Evolutionary conservation across 2,888 invertebrate species (phyloP).

Genomic region (Agonopterix alstromeriana): DNA sequence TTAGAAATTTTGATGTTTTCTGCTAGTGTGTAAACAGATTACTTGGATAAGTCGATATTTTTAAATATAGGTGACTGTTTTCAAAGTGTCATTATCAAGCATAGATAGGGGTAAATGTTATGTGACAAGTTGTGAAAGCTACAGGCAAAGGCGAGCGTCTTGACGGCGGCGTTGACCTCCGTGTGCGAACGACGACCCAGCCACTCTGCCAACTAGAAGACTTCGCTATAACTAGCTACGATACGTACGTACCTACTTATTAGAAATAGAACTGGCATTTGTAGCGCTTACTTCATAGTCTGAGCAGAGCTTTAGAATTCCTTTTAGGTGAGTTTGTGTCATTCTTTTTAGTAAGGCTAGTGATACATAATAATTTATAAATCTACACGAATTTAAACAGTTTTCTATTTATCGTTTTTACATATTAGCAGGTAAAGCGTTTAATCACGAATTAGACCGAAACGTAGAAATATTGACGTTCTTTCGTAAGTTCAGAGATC

Average conservation of each 20-base stretch:
- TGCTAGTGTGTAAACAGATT: not conserved
- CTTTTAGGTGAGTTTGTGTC: too few species aligned
- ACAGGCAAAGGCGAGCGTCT: constrained; percentile 5
- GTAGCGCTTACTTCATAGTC: not conserved
- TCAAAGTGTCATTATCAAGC: too few species aligned
- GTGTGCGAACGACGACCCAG: constrained; percentile 63
- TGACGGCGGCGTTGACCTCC: constrained; percentile 63
- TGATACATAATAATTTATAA: too few species aligned
- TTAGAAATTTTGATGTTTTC: not conserved
- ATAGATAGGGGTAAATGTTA: not conserved
- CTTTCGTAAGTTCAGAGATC: too few species aligned
- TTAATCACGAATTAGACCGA: too few species aligned
- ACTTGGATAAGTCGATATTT: not conserved
- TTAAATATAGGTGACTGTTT: too few species aligned
- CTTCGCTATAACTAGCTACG: constrained; percentile 17
- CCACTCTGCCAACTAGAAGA: constrained; percentile 23
- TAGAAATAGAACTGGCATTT: constrained; percentile 2
- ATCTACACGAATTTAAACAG: too few species aligned
- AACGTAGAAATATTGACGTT: too few species aligned
- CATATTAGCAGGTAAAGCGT: too few species aligned
- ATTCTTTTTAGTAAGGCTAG: too few species aligned
- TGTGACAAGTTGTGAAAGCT: constrained; percentile 36
- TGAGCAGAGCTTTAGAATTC: not conserved
- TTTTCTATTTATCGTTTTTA: too few species aligned
- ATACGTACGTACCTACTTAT: constrained; percentile 17